Base-by-base conservation (phyloP, 1,140 invertebrate genomes). In the Choristoneura fumiferana region DNA sequence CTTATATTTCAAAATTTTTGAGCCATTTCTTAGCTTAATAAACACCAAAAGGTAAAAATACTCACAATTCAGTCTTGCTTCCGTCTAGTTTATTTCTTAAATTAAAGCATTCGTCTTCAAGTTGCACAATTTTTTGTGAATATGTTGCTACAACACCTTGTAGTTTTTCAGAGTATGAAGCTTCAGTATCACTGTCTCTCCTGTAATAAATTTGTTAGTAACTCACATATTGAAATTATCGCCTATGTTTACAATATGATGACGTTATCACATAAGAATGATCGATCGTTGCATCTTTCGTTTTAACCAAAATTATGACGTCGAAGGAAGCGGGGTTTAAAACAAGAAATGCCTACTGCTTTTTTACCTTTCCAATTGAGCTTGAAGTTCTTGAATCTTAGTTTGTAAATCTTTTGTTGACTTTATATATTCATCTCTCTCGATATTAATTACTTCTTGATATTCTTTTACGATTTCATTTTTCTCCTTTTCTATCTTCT, bases 51-150 rank as follows among this genome's bases (percentile, higher is more conserved):
- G n/a, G 22, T 35, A 40, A 58, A 58, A 43, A 61, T 5, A 81
- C 87, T 81, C 60, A 89, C 87, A 84, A 45, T 65, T 84, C 76
- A 14, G 76, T 64, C 69, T 77, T 78, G 54, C 68, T 74, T 39
- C 69, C 72, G 22, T 89, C 87, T 37, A 89, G 38, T 57, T 84
- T 78, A 67, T 70, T 87, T 67, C 88, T 74, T 9, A 87, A 53
- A 57, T 78, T 84, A 63, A 90, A 90, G 67, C 79, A 84, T 54
- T 80, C 81, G 15, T 87, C 78, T 71, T 90, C 87, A 37, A 89
- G 68, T 54, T 86, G 73, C n/a, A 76, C 63, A 53, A 85, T 83
- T 69, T 84, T 88, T 14, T 65, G 57, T 15, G 70, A 70, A 65
- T 84, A 84, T 71, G 89, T 89, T 62, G 58, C 76, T 18, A 73